Percentiles rank a stretch among this genome's conserved stretches.
These are phyloP conservation scores for Cololabis saira DNA, from an alignment of 2,113 vertebrate genomes.

Conservation along the genomic window DNA sequence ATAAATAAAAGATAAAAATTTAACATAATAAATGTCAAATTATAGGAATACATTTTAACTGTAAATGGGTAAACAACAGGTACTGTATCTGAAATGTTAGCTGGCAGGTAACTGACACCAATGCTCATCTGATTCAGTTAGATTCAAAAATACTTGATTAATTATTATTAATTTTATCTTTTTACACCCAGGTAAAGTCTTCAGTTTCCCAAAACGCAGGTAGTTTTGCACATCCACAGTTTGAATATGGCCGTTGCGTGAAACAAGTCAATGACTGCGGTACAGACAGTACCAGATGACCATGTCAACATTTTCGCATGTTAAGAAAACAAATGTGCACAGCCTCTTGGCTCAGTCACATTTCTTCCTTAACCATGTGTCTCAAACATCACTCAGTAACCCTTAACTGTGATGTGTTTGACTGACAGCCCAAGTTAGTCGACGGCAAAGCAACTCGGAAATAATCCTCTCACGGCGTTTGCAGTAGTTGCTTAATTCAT, in stretches of 20 bases:
- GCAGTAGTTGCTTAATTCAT: too few relatives aligned
- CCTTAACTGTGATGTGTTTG: constrained; percentile 65
- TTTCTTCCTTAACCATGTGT: constrained; percentile 62
- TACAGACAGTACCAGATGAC: constrained; percentile 40
- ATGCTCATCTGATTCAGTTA: too few relatives aligned
- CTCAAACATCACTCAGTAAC: constrained; percentile 58
- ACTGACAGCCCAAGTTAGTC: constrained; percentile 40
- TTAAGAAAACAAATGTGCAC: constrained; percentile 51
- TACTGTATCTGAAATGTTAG: too few relatives aligned
- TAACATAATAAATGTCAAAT: too few relatives aligned
- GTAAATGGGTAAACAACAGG: too few relatives aligned
- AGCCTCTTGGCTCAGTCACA: constrained; percentile 11
- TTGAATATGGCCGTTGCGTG: constrained; percentile 43
- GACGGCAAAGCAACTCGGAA: too few relatives aligned
- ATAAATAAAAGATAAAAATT: too few relatives aligned
- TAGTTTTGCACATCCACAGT: constrained; percentile 31
- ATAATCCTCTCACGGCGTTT: too few relatives aligned
- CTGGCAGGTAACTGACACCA: too few relatives aligned
- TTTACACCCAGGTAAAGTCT: neutral
- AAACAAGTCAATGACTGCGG: constrained; percentile 43
- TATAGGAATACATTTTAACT: too few relatives aligned
- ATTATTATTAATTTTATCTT: too few relatives aligned
- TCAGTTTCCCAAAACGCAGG: neutral
- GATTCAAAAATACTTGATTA: too few relatives aligned
- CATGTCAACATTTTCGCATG: constrained; percentile 63